Conservation (phyloP, 2,797 vertebrate genomes). For the Siniperca obscura region DNA sequence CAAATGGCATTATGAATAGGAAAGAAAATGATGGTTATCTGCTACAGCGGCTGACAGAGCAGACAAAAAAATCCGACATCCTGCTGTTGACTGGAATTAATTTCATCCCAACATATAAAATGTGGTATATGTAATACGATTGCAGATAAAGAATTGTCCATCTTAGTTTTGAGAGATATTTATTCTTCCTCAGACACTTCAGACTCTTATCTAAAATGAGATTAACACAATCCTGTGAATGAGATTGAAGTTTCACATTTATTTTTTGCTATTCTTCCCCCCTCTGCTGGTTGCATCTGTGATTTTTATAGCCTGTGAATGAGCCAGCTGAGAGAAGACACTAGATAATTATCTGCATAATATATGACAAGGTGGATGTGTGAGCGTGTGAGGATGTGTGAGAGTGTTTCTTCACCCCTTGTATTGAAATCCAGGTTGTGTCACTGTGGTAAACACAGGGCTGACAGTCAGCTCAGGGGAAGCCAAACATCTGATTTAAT, state of each 20-base stretch:
- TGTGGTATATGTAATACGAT: background rate
- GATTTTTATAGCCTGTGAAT: background rate
- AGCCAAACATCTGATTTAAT: conserved; percentile 49
- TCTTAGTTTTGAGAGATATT: background rate
- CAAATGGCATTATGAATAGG: conserved; percentile 31
- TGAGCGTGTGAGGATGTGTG: background rate
- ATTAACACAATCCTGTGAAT: background rate
- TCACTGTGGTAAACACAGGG: conserved; percentile 28
- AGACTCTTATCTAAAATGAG: background rate
- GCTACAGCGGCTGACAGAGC: conserved; percentile 16
- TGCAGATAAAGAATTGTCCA: background rate
- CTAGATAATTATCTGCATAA: conserved; percentile 1
- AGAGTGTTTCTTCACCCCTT: background rate
- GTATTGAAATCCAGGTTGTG: conserved; percentile 14
- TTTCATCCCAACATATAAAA: conserved; percentile 23
- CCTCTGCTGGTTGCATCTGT: conserved; percentile 12
- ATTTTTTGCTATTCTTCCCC: conserved; percentile 17
- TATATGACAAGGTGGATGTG: background rate
- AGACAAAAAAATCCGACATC: conserved; percentile 33
- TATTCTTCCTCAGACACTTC: background rate
- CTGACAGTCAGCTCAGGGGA: conserved; percentile 19
- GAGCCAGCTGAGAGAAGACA: background rate
- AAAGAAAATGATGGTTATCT: conserved; percentile 41
- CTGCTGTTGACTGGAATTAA: conserved; percentile 37
- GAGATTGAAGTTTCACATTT: background rate